Conservation (phyloP, 92 coral and sea anemone species). For the Hydrozoanthus gracilis region DNA sequence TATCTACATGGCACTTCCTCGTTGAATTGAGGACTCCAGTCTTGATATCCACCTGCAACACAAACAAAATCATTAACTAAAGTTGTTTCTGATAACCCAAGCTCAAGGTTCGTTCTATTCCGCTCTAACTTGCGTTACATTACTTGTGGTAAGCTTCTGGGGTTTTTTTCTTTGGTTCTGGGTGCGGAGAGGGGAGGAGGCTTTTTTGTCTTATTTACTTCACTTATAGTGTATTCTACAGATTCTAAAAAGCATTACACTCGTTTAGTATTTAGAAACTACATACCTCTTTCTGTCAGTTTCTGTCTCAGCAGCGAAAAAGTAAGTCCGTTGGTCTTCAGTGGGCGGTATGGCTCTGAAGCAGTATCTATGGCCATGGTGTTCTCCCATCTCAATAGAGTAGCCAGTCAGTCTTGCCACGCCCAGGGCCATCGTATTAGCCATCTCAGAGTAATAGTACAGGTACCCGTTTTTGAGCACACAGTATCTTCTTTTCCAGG, state of each 20-base stretch:
- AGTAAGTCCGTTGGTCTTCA: slow-evolving; percentile 67
- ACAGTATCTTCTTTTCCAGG: slow-evolving; percentile 95
- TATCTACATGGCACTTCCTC: slow-evolving; percentile 41
- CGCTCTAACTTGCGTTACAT: background rate
- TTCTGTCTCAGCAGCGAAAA: slow-evolving; percentile 91
- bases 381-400: slow-evolving; percentile 64
- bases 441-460: slow-evolving; percentile 95
- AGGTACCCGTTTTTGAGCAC: slow-evolving; percentile 96
- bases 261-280: background rate
- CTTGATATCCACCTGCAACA: slow-evolving; percentile 62
- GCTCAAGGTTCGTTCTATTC: background rate
- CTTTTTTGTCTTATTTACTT: background rate
- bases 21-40: slow-evolving; percentile 65
- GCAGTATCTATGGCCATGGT: slow-evolving; percentile 70
- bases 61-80: slow-evolving; percentile 1
- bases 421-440: slow-evolving; percentile 92
- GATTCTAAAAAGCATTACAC: background rate
- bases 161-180: background rate
- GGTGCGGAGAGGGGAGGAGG: background rate
- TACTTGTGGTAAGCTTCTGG: background rate
- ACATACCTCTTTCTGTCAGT: slow-evolving; percentile 86
- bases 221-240: background rate
- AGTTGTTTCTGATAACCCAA: background rate
- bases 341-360: slow-evolving; percentile 79
- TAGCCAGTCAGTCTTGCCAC: slow-evolving; percentile 92